Evolutionary conservation across 1,140 invertebrate species (phyloP).

Genomic region (Cheumatopsyche charites): DNA sequence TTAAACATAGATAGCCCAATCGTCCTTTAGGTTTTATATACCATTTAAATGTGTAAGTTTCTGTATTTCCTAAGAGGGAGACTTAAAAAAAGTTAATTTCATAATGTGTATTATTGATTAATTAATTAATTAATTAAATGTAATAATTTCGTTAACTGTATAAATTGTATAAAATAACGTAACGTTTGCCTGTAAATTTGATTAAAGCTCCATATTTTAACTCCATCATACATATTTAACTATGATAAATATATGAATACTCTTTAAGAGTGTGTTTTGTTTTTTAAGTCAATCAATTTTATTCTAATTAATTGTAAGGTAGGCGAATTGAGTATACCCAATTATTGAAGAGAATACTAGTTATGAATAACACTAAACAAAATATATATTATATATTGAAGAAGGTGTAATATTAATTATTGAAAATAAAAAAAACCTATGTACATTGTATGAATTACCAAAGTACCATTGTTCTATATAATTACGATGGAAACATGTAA

Average conservation of each 20-base stretch:
- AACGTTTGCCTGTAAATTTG: slow-evolving; percentile 12
- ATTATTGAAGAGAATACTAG: slow-evolving; percentile 25
- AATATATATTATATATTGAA: slow-evolving; percentile 13
- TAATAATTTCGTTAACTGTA: slow-evolving; percentile 1
- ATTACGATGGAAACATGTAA: slow-evolving; percentile 31
- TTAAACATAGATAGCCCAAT: slow-evolving; percentile 14
- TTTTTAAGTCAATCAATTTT: slow-evolving; percentile 38
- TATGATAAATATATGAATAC: not conserved
- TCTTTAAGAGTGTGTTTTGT: not conserved
- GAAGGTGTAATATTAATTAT: not conserved
- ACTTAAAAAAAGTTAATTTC: slow-evolving; percentile 16
- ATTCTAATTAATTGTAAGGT: slow-evolving; percentile 32
- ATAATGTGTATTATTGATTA: slow-evolving; percentile 2
- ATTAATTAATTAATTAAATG: not conserved
- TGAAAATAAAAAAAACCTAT: slow-evolving; percentile 17
- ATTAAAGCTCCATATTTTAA: slow-evolving; percentile 16
- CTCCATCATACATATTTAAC: not conserved
- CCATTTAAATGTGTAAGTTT: slow-evolving; percentile 17
- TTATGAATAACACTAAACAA: slow-evolving; percentile 17
- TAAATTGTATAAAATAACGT: slow-evolving; percentile 15
- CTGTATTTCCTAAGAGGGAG: slow-evolving; percentile 26
- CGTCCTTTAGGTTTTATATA: slow-evolving; percentile 26
- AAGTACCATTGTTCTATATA: slow-evolving; percentile 32
- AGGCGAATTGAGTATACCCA: slow-evolving; percentile 34
- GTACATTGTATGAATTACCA: slow-evolving; percentile 16